Conservation (phyloP, 2,888 invertebrate genomes). For the Caenorhabditis sulstoni region DNA sequence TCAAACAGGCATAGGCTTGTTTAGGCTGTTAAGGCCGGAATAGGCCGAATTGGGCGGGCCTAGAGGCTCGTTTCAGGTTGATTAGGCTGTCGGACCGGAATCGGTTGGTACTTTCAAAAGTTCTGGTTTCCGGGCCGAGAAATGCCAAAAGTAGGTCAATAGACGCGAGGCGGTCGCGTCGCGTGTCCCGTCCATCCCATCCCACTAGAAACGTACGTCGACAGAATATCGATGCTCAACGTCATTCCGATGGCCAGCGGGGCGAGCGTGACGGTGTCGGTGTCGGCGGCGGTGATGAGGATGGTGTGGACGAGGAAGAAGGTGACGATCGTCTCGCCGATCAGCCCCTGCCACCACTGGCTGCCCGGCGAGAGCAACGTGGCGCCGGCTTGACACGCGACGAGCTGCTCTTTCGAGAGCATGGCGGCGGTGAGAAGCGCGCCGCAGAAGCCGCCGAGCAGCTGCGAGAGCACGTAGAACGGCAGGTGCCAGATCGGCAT, state of each 20-base stretch:
- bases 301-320: slow-evolving; percentile 81
- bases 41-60: no score
- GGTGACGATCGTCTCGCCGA: slow-evolving; percentile 78
- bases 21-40: no score
- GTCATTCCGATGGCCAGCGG: slow-evolving; percentile 82
- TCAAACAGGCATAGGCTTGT: no score
- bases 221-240: slow-evolving; percentile 80
- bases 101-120: no score
- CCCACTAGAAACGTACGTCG: slow-evolving; percentile 75
- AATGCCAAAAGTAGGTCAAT: no score
- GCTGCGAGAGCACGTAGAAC: slow-evolving; percentile 80
- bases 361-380: slow-evolving; percentile 57
- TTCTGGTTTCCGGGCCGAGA: no score
- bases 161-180: no score
- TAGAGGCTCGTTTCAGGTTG: no score
- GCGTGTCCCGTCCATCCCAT: no score
- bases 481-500: slow-evolving; percentile 75
- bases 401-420: slow-evolving; percentile 55
- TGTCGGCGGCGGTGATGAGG: slow-evolving; percentile 81
- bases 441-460: slow-evolving; percentile 80
- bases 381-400: slow-evolving; percentile 58
- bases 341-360: slow-evolving; percentile 74
- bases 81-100: no score
- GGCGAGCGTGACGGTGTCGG: slow-evolving; percentile 76
- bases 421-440: slow-evolving; percentile 73